These are phyloP conservation scores for Sebastes hubbsi DNA, from an alignment of 2,797 vertebrate species.

Conservation along the genomic window DNA sequence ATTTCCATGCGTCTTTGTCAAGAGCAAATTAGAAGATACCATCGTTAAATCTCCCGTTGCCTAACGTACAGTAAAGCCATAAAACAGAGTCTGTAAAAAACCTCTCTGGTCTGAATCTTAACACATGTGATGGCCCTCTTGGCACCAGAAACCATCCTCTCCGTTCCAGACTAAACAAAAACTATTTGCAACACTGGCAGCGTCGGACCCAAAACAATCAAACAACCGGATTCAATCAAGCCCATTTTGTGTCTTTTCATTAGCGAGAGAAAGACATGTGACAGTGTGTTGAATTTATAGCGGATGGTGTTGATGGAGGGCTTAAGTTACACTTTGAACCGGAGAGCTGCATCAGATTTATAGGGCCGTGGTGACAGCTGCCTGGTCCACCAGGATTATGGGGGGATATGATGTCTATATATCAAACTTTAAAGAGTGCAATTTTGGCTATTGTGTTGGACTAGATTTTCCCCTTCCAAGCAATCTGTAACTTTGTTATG, in stretches of 20 bases:
- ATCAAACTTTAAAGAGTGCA: slow-evolving; percentile 66
- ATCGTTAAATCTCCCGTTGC: slow-evolving; percentile 45
- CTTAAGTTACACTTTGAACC: slow-evolving; percentile 67
- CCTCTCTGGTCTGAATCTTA: slow-evolving; percentile 22
- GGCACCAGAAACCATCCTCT: slow-evolving; percentile 41
- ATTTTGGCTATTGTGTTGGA: slow-evolving; percentile 37
- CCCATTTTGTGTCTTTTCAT: slow-evolving; percentile 59
- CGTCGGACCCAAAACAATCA: slow-evolving; percentile 72
- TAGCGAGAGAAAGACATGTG: slow-evolving; percentile 56
- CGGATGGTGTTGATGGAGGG: slow-evolving; percentile 61
- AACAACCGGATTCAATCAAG: slow-evolving; percentile 68
- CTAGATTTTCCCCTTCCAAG: slow-evolving; percentile 31
- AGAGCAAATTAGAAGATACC: slow-evolving; percentile 46
- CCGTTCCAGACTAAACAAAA: slow-evolving; percentile 71
- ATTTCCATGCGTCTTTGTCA: slow-evolving; percentile 43
- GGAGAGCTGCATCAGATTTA: slow-evolving; percentile 66
- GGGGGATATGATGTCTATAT: slow-evolving; percentile 67
- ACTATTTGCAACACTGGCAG: slow-evolving; percentile 56
- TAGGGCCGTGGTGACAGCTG: slow-evolving; percentile 66
- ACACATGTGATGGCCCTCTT: slow-evolving; percentile 44
- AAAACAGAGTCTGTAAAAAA: slow-evolving; percentile 44
- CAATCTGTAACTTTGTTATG: slow-evolving; percentile 53
- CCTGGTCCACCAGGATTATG: slow-evolving; percentile 61
- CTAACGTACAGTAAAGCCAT: slow-evolving; percentile 24
- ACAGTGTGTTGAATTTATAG: slow-evolving; percentile 71